Conservation (phyloP, 2,888 invertebrate genomes). For the Pterobdella sp. region DNA sequence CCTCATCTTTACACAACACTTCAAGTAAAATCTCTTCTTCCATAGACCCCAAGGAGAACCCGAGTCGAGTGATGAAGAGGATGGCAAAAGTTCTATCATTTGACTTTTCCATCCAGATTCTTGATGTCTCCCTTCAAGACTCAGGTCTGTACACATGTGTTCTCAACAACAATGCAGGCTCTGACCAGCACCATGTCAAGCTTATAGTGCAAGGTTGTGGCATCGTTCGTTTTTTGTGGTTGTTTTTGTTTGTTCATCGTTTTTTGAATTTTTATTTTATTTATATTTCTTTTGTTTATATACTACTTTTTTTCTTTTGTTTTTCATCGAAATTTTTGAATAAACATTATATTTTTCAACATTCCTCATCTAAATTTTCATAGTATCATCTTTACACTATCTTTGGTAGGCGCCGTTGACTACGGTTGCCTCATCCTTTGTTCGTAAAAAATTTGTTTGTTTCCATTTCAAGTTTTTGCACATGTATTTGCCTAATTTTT, state of each 20-base stretch:
- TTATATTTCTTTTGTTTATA: not conserved
- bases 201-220: constrained; percentile 38
- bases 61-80: not conserved
- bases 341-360: not conserved
- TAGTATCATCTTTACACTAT: no score
- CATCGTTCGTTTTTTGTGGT: not conserved
- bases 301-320: not conserved
- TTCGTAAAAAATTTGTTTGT: no score
- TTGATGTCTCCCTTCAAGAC: not conserved
- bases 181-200: constrained; percentile 25
- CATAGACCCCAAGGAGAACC: not conserved
- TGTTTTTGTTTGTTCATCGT: not conserved
- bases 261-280: not conserved
- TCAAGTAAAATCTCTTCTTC: not conserved
- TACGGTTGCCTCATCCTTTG: no score
- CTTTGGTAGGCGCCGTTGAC: no score
- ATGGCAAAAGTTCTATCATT: constrained; percentile 1
- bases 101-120: constrained; percentile 25
- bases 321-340: no score
- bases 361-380: no score
- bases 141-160: constrained; percentile 28
- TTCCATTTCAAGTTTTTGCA: no score
- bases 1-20: not conserved
- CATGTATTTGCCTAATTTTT: no score
- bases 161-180: constrained; percentile 30